These are phyloP conservation scores for honey bee (Apis mellifera) DNA, from an alignment of 1,140 invertebrate genomes.

Conservation along the genomic window Amel_HAv3.1 CM009940.2:11635501-11636000, in stretches of 20 bases:
- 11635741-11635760: slow-evolving; percentile 1
- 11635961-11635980: slow-evolving; percentile 9
- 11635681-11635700: not conserved
- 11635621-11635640: not conserved
- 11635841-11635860: slow-evolving; percentile 61
- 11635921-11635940: slow-evolving; percentile 34
- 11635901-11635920: slow-evolving; percentile 56
- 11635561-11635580: no score
- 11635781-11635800: slow-evolving; percentile 54
- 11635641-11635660: no score
- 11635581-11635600: no score
- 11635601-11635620: not conserved
- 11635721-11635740: slow-evolving; percentile 32
- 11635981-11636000: slow-evolving; percentile 8
- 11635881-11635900: slow-evolving; percentile 31
- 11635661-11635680: not conserved
- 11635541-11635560: no score
- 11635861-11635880: slow-evolving; percentile 61
- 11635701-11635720: slow-evolving; percentile 47
- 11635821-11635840: slow-evolving; percentile 62
- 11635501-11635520: no score
- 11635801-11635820: slow-evolving; percentile 63
- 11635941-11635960: slow-evolving; percentile 26
- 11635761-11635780: slow-evolving; percentile 25
- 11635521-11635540: no score